A percentile compares a stretch with the other conserved stretches of the same genome.
Evolutionary conservation across 2,113 vertebrate species (phyloP).

Genomic region (Chitala chitala): DNA sequence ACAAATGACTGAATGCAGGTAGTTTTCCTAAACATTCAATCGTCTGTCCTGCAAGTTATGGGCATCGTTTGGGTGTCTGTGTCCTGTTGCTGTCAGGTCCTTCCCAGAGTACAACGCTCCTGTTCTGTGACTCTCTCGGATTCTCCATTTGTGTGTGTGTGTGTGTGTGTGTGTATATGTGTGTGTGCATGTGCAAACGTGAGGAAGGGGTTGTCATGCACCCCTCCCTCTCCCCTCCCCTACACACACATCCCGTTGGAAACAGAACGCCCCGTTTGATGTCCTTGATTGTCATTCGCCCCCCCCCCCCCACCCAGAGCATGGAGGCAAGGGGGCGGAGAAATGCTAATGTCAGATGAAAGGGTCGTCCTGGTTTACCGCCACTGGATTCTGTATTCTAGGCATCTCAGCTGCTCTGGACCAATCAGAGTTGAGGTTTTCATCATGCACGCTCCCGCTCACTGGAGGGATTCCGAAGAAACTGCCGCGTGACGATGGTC

Average conservation of each 20-base stretch:
- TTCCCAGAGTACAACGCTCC: constrained; percentile 46
- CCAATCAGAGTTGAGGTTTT: constrained; percentile 73
- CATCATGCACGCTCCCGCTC: constrained; percentile 67
- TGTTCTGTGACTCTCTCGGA: constrained; percentile 20
- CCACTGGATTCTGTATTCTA: constrained; percentile 50
- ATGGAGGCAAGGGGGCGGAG: constrained; percentile 28
- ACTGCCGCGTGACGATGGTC: constrained; percentile 72
- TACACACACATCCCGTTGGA: neutral
- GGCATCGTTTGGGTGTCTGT: neutral
- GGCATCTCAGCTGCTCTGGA: constrained; percentile 49
- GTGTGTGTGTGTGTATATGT: constrained; percentile 4
- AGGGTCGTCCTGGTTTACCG: constrained; percentile 70
- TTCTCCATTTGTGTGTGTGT: neutral
- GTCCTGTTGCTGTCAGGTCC: neutral
- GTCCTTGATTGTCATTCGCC: constrained; percentile 56
- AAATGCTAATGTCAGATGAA: constrained; percentile 59
- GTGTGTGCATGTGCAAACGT: constrained; percentile 4
- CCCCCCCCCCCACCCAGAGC: constrained; percentile 22
- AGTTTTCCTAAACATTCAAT: neutral
- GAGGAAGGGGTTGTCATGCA: constrained; percentile 24
- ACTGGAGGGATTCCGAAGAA: constrained; percentile 86
- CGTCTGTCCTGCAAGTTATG: neutral
- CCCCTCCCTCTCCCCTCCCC: neutral
- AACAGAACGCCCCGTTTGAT: constrained; percentile 31
- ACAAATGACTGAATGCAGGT: neutral